Evolutionary conservation across 2,888 invertebrate genomes (phyloP).

Genomic region (Agrotis exclamationis): DNA sequence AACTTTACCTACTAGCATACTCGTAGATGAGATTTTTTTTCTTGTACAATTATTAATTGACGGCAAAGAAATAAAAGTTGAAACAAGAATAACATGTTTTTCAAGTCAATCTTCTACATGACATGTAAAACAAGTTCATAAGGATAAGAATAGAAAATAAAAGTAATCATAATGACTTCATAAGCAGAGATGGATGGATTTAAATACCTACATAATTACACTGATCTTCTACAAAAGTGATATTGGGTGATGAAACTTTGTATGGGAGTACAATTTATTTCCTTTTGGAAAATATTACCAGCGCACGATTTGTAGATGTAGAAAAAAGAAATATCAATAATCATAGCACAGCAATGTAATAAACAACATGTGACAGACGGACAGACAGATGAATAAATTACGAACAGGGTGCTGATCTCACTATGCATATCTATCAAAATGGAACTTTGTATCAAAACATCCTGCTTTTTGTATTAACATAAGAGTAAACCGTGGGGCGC

Average conservation of each 20-base stretch:
- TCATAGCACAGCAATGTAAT: background rate
- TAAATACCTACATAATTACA: background rate
- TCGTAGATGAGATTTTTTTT: background rate
- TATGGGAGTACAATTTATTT: no score
- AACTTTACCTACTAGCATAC: no score
- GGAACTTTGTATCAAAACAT: constrained; percentile 37
- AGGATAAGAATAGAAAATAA: constrained; percentile 10
- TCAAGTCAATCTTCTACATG: background rate
- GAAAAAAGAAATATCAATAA: background rate
- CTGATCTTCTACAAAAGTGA: no score
- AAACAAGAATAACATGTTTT: constrained; percentile 30
- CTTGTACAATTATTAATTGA: constrained; percentile 2
- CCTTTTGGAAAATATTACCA: no score
- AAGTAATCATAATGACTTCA: background rate
- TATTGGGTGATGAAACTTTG: no score
- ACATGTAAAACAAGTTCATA: constrained; percentile 12
- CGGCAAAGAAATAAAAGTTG: constrained; percentile 3
- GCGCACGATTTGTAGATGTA: background rate
- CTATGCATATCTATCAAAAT: constrained; percentile 26
- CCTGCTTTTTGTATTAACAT: constrained; percentile 18
- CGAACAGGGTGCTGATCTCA: constrained; percentile 38
- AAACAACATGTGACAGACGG: constrained; percentile 8
- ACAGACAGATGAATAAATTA: constrained; percentile 14
- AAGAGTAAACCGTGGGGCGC: no score
- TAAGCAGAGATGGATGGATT: background rate